Evolutionary conservation across 2,113 vertebrate species (phyloP).

Genomic region (Varanus salvator): DNA sequence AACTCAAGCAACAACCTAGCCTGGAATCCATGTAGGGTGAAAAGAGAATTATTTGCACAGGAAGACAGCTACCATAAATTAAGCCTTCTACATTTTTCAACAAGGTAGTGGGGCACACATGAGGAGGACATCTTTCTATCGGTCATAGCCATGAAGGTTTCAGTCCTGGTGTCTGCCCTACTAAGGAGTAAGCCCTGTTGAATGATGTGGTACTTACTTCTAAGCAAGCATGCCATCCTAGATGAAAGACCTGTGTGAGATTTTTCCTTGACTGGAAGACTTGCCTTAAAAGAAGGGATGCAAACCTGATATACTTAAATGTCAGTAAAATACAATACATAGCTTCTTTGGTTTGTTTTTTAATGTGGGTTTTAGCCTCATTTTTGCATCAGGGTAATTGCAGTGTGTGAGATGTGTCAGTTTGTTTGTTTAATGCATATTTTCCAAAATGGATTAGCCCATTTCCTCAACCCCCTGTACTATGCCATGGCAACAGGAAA

Average conservation of each 20-base stretch:
- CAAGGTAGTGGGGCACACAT: background rate
- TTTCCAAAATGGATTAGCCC: background rate
- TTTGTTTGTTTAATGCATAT: background rate
- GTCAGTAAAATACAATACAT: background rate
- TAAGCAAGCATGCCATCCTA: background rate
- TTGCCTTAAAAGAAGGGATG: background rate
- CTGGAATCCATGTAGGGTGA: background rate
- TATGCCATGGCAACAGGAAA: background rate
- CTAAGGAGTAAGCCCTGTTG: background rate
- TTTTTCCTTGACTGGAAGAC: background rate
- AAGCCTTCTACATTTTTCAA: background rate
- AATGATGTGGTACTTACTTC: background rate
- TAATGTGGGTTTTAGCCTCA: background rate
- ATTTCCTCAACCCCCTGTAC: too few species aligned
- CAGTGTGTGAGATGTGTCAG: background rate
- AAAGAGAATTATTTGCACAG: slow-evolving; percentile 26
- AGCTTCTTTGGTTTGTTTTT: background rate
- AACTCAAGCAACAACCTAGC: background rate
- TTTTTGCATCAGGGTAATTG: background rate
- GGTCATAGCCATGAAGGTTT: background rate
- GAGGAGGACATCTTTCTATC: background rate
- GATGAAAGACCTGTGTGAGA: background rate
- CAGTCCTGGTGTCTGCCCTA: background rate
- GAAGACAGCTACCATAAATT: slow-evolving; percentile 9
- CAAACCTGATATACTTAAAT: background rate